A percentile compares a stretch with the other conserved stretches of the same genome.
Evolutionary conservation across 2,797 vertebrate genomes (phyloP).

Genomic region (Sebastiscus albofasciatus): DNA sequence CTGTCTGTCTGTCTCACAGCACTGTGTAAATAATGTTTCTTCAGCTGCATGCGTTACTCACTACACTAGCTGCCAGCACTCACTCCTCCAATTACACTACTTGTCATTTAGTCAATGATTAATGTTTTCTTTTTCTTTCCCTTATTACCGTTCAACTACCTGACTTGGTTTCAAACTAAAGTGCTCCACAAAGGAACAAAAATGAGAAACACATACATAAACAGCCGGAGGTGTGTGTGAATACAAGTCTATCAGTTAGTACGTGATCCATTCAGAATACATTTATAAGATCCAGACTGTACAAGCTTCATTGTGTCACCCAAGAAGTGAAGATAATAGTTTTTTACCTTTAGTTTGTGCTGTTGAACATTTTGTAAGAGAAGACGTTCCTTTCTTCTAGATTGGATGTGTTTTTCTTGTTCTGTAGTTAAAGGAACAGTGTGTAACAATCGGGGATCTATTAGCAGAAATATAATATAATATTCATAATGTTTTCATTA

Average conservation of each 20-base stretch:
- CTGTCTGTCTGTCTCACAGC: neutral
- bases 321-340: neutral
- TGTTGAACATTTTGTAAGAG: neutral
- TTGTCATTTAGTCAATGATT: neutral
- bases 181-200: neutral
- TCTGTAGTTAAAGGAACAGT: neutral
- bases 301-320: neutral
- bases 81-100: neutral
- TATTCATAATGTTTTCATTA: no score
- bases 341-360: neutral
- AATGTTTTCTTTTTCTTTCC: neutral
- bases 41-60: neutral
- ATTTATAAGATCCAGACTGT: neutral
- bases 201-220: neutral
- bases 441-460: no score
- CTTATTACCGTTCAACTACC: neutral
- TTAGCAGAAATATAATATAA: no score
- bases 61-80: neutral
- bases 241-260: neutral
- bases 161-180: neutral
- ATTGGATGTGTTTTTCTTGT: neutral
- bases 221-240: neutral
- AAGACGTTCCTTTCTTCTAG: neutral
- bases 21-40: constrained; percentile 1
- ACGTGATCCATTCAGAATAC: neutral